A percentile compares a stretch with the other conserved stretches of the same genome.
Evolutionary conservation across 2,888 invertebrate species (phyloP).

Genomic region (Bembecia ichneumoniformis): DNA sequence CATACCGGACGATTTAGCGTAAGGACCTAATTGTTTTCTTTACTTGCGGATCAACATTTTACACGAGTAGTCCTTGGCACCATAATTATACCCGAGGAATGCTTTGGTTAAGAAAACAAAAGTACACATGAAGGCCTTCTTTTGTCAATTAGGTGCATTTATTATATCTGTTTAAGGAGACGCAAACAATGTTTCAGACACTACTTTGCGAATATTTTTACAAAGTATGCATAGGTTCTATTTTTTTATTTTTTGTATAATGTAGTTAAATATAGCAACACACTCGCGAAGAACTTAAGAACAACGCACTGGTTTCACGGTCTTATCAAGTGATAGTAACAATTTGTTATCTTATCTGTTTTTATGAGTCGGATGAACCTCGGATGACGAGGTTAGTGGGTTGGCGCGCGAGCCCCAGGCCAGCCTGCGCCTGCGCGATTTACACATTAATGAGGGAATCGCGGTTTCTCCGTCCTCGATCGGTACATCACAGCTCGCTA

Average conservation of each 20-base stretch:
- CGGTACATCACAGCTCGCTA: constrained; percentile 34
- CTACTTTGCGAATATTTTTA: background rate
- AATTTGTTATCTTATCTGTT: background rate
- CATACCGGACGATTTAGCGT: constrained; percentile 29
- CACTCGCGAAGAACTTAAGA: no score
- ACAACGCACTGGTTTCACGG: no score
- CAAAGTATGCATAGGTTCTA: no score
- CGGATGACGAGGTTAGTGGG: constrained; percentile 53
- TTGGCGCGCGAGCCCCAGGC: constrained; percentile 37
- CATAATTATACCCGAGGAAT: constrained; percentile 18
- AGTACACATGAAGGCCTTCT: background rate
- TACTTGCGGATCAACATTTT: constrained; percentile 29
- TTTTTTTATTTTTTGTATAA: no score
- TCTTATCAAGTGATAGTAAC: background rate
- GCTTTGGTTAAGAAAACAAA: constrained; percentile 4
- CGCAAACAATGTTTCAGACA: background rate
- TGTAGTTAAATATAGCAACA: no score
- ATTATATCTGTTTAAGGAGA: background rate
- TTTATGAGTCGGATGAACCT: constrained; percentile 23
- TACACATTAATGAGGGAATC: constrained; percentile 60
- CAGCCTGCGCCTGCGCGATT: constrained; percentile 26
- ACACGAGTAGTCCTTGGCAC: constrained; percentile 29
- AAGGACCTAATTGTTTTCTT: constrained; percentile 33
- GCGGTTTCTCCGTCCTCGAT: constrained; percentile 54
- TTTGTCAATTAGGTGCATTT: background rate